Conservation (phyloP, 2,888 invertebrate species). For the Sthenelais limicola region DNA sequence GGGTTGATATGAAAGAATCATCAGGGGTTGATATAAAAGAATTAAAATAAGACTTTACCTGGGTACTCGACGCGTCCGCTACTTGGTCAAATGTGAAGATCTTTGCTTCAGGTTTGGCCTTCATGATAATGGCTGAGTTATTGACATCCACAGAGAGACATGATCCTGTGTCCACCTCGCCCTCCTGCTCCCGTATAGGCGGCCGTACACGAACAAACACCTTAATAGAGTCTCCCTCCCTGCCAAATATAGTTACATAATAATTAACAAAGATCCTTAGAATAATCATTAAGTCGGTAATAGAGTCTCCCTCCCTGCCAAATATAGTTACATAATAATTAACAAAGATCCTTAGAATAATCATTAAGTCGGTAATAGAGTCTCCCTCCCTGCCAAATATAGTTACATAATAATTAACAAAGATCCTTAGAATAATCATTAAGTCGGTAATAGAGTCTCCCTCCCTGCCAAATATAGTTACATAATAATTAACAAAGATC, state of each 20-base stretch:
- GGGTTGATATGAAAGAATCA: not conserved
- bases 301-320: too few relatives aligned
- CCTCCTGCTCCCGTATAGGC: slow-evolving; percentile 53
- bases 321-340: too few relatives aligned
- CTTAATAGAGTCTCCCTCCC: slow-evolving; percentile 64
- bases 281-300: too few relatives aligned
- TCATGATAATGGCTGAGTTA: slow-evolving; percentile 57
- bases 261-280: too few relatives aligned
- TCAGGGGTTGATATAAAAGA: not conserved
- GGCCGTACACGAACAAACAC: slow-evolving; percentile 68
- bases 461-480: too few relatives aligned
- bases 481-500: too few relatives aligned
- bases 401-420: too few relatives aligned
- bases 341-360: too few relatives aligned
- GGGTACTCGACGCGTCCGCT: slow-evolving; percentile 61
- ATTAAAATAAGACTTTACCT: slow-evolving; percentile 57
- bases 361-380: too few relatives aligned
- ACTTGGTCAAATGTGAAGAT: slow-evolving; percentile 67
- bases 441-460: too few relatives aligned
- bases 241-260: slow-evolving; percentile 28
- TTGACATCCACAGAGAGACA: slow-evolving; percentile 55
- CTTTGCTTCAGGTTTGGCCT: slow-evolving; percentile 61
- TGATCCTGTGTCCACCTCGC: slow-evolving; percentile 53
- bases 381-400: too few relatives aligned
- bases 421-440: too few relatives aligned